Evolutionary conservation across 1,140 invertebrate species (phyloP).

Genomic region (Drosophila lacteicornis): DNA sequence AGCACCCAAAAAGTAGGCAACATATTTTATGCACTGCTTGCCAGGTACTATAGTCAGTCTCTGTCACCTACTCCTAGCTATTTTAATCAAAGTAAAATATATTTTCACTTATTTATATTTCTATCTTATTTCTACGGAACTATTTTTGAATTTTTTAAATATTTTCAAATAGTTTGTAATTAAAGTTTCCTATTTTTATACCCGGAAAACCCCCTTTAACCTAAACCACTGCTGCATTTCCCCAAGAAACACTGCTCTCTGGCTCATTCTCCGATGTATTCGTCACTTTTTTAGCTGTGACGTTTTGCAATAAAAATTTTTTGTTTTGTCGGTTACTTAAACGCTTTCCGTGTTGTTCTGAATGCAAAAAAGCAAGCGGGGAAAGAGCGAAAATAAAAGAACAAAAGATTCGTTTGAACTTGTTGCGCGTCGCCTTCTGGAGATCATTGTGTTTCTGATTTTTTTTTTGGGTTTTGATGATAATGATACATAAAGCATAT

Average conservation of each 20-base stretch:
- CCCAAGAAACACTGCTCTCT: not conserved
- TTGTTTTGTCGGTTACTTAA: constrained; percentile 49
- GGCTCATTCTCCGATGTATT: constrained; percentile 9
- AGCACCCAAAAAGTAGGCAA: not conserved
- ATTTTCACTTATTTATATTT: not conserved
- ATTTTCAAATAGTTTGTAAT: no score
- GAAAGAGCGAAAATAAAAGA: constrained; percentile 18
- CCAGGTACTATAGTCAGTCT: no score
- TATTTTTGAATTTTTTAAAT: not conserved
- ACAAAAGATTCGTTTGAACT: constrained; percentile 57
- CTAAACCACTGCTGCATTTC: constrained; percentile 3
- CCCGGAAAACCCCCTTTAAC: not conserved
- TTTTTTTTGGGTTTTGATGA: constrained; percentile 14
- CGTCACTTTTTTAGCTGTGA: constrained; percentile 48
- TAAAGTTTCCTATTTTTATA: not conserved
- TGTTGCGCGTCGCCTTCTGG: constrained; percentile 52
- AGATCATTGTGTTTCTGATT: constrained; percentile 28
- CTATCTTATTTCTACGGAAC: not conserved
- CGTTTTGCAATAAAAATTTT: constrained; percentile 34
- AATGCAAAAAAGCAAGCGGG: constrained; percentile 36
- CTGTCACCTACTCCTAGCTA: not conserved
- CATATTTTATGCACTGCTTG: not conserved
- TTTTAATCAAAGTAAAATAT: no score
- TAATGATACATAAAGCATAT: constrained; percentile 51
- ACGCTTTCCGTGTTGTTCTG: constrained; percentile 62